Conservation (phyloP, 2,888 invertebrate species). For the Lasioglossum villosulum region DNA sequence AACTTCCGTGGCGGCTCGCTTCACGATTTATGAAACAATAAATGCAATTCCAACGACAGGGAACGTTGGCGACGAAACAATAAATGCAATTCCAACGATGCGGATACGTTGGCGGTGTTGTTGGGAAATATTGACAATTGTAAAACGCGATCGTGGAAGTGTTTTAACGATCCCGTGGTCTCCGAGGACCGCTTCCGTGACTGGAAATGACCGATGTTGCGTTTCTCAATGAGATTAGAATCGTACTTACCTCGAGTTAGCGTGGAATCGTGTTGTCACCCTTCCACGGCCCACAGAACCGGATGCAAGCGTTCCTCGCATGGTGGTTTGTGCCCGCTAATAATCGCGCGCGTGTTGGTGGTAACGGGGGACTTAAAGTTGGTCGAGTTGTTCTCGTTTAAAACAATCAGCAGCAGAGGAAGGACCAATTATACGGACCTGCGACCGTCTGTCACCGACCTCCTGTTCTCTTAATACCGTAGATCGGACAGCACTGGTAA, state of each 20-base stretch:
- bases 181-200: not conserved
- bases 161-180: not conserved
- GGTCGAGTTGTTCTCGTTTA: conserved; percentile 82
- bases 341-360: conserved; percentile 79
- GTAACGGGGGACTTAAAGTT: conserved; percentile 75
- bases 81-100: not conserved
- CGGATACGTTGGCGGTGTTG: not conserved
- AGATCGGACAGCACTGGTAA: conserved; percentile 58
- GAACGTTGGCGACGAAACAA: not conserved
- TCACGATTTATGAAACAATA: conserved; percentile 20
- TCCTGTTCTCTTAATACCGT: conserved; percentile 63
- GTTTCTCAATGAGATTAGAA: conserved; percentile 64
- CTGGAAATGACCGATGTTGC: conserved; percentile 40
- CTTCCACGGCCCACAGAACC: conserved; percentile 71
- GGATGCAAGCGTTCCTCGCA: conserved; percentile 78
- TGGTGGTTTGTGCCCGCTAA: conserved; percentile 74
- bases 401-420: conserved; percentile 83
- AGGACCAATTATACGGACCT: conserved; percentile 82
- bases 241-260: conserved; percentile 56
- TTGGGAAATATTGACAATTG: not conserved
- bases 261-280: conserved; percentile 67
- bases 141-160: not conserved
- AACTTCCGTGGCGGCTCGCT: conserved; percentile 7
- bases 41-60: not conserved
- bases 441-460: conserved; percentile 75